These are phyloP conservation scores for Tenthredo livida DNA, from an alignment of 2,888 invertebrate genomes.

Conservation along the genomic window DNA sequence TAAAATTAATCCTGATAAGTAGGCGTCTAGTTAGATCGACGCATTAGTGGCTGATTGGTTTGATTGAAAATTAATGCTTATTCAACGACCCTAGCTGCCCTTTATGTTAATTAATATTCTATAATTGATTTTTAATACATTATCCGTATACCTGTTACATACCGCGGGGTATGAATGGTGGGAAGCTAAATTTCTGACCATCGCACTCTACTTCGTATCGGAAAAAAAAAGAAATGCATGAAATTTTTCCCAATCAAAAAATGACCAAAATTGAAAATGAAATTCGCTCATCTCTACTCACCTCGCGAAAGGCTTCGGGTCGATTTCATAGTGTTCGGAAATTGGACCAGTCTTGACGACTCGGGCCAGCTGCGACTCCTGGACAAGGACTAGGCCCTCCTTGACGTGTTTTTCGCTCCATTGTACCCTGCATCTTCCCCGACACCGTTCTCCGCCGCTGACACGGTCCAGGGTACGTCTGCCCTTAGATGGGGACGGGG, in stretches of 20 bases:
- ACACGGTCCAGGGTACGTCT: conserved; percentile 60
- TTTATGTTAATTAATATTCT: background rate
- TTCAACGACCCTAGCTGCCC: conserved; percentile 9
- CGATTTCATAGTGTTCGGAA: conserved; percentile 79
- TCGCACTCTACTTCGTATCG: background rate
- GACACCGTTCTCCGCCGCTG: conserved; percentile 62
- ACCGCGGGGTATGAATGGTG: background rate
- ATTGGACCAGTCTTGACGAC: conserved; percentile 80
- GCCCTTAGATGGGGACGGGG: conserved; percentile 61
- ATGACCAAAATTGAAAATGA: too few relatives aligned
- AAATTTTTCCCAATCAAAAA: background rate
- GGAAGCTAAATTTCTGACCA: background rate
- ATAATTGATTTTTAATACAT: background rate
- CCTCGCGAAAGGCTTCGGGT: conserved; percentile 80
- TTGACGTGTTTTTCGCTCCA: conserved; percentile 79
- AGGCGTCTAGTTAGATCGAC: conserved; percentile 28
- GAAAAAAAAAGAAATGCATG: background rate
- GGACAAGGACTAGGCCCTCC: conserved; percentile 78
- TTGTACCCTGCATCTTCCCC: conserved; percentile 76
- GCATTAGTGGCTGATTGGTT: conserved; percentile 13
- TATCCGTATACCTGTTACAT: background rate
- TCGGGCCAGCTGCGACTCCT: conserved; percentile 77
- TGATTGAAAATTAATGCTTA: conserved; percentile 6
- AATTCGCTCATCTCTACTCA: conserved; percentile 64
- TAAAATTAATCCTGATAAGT: conserved; percentile 43